phyloP scores from a whole-genome alignment of 64 coral and sea anemone genomes.

The Orbicella faveolata region DNA sequence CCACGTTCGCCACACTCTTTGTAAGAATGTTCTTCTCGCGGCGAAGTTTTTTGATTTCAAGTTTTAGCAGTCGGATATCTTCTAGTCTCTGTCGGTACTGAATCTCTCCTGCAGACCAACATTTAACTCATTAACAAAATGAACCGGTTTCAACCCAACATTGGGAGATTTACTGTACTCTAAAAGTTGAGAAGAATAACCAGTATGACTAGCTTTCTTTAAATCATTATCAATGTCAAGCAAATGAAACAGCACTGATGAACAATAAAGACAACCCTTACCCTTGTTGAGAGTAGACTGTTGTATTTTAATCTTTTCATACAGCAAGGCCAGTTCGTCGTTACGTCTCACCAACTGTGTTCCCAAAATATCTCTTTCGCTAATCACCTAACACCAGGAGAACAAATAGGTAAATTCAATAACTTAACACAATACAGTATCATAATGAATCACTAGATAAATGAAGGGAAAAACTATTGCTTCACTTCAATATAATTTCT shows the following conservation, averaged over 20 bases:
- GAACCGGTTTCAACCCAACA: too few species aligned
- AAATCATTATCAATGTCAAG: background rate
- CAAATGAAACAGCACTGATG: background rate
- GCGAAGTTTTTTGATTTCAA: conserved; percentile 98
- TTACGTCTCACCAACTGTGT: conserved; percentile 94
- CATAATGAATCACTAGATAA: background rate
- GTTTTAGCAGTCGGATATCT: conserved; percentile 92
- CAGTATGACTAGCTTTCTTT: too few species aligned
- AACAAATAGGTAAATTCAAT: background rate
- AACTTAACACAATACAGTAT: background rate
- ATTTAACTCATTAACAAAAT: background rate
- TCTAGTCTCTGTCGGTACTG: conserved; percentile 97
- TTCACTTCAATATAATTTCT: background rate
- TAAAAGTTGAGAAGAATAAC: too few species aligned
- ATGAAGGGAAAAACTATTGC: too few species aligned
- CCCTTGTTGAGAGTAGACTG: conserved; percentile 99
- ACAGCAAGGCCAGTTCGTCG: conserved; percentile 91
- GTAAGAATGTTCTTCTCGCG: conserved; percentile 96
- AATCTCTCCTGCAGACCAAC: conserved; percentile 70
- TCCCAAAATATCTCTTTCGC: conserved; percentile 97
- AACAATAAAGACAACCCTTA: conserved; percentile 8
- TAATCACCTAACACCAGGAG: conserved; percentile 78
- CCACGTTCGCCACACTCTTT: conserved; percentile 96
- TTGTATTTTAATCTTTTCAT: conserved; percentile 99
- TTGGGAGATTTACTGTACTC: too few species aligned